Percentiles rank a stretch among this genome's conserved stretches.
These are phyloP conservation scores for Malurus alboscapulatus DNA, from an alignment of 2,113 vertebrate species.

Conservation along the genomic window DNA sequence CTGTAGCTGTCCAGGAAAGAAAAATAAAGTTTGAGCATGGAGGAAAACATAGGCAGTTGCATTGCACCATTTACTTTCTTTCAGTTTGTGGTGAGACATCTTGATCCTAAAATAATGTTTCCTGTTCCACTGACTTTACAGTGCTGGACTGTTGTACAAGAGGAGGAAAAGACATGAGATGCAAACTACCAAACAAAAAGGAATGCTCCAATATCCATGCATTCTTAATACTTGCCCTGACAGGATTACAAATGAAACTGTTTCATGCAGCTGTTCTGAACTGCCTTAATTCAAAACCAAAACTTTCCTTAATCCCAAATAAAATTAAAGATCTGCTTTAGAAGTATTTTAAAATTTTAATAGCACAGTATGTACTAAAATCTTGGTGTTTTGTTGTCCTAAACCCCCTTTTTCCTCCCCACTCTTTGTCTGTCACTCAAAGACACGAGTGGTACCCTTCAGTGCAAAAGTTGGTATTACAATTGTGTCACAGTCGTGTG, in stretches of 20 bases:
- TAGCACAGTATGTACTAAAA: neutral
- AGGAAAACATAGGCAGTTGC: neutral
- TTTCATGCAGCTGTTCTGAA: neutral
- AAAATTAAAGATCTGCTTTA: neutral
- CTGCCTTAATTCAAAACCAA: neutral
- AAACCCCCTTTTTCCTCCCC: fast-evolving
- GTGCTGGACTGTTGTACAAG: neutral
- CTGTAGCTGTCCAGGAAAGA: neutral
- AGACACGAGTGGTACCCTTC: fast-evolving
- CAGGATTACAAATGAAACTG: neutral
- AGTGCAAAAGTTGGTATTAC: neutral
- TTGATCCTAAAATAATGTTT: neutral
- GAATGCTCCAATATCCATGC: neutral
- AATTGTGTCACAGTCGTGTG: neutral
- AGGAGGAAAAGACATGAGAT: neutral
- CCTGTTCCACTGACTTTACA: neutral
- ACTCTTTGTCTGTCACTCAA: neutral
- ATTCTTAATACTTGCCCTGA: neutral
- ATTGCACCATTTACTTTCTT: neutral
- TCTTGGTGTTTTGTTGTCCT: neutral
- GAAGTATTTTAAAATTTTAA: neutral
- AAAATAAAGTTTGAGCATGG: neutral
- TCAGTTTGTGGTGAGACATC: neutral
- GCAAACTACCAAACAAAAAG: neutral
- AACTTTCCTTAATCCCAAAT: neutral